Percentiles rank a stretch among this genome's conserved stretches.
Evolutionary conservation across 2,888 invertebrate species (phyloP).

Genomic region (Parascotia fuliginaria): DNA sequence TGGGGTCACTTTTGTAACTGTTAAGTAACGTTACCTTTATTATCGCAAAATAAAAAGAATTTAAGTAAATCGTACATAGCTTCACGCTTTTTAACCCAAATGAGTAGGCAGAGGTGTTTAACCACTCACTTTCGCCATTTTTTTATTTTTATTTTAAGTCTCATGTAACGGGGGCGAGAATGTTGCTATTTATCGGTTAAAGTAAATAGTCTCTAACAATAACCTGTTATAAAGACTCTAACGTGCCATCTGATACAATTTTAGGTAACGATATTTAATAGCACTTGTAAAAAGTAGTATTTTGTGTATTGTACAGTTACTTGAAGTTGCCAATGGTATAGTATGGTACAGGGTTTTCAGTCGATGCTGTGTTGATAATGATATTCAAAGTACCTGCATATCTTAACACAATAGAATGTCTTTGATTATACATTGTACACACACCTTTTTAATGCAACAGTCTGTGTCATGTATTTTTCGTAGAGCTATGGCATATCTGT

Average conservation of each 20-base stretch:
- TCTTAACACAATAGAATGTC: conserved; percentile 21
- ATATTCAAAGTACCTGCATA: conserved; percentile 27
- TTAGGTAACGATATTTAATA: not conserved
- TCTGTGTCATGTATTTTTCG: no score
- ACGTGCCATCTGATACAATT: not conserved
- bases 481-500: no score
- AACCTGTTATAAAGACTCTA: no score
- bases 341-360: conserved; percentile 58
- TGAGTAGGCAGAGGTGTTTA: no score
- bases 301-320: conserved; percentile 49
- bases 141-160: no score
- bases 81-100: no score
- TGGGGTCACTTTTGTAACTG: conserved; percentile 2
- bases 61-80: not conserved
- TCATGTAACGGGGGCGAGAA: no score
- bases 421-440: no score
- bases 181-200: no score
- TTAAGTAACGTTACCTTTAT: not conserved
- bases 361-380: conserved; percentile 34
- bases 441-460: no score
- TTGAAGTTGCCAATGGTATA: conserved; percentile 60
- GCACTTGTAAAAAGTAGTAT: conserved; percentile 17
- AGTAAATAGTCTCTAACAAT: no score
- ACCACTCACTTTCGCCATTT: no score
- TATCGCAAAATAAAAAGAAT: not conserved